Evolutionary conservation across 92 coral and sea anemone species (phyloP).

Genomic region (Epizoanthus scotinus): DNA sequence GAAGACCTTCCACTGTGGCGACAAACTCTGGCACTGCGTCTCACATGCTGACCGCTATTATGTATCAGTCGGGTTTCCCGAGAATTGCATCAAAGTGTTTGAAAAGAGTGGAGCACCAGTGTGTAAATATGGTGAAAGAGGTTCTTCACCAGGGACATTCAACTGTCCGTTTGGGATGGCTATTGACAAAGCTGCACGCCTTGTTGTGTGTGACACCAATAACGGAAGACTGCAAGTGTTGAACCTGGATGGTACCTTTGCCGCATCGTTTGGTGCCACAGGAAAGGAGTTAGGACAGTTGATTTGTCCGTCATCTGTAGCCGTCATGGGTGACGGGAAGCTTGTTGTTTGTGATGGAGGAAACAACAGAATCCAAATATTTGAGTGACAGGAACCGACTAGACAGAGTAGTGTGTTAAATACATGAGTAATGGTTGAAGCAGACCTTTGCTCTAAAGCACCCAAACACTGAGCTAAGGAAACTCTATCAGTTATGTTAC

Average conservation of each 20-base stretch:
- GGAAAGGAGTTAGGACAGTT: constrained; percentile 11
- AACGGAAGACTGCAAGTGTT: constrained; percentile 29
- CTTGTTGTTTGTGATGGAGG: constrained; percentile 10
- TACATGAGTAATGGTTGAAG: too few relatives aligned
- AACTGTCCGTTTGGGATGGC: not conserved
- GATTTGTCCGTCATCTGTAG: constrained; percentile 5
- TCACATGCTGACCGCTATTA: not conserved
- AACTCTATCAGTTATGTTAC: too few relatives aligned
- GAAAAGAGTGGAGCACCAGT: constrained; percentile 2
- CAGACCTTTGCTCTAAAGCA: too few relatives aligned
- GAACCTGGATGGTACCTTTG: constrained; percentile 26
- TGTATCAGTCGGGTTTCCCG: not conserved
- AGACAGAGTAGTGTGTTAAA: not conserved
- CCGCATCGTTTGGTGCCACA: not conserved
- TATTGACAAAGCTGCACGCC: constrained; percentile 27
- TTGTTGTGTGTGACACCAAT: constrained; percentile 23
- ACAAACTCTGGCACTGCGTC: not conserved
- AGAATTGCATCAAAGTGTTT: constrained; percentile 30
- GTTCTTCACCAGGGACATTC: not conserved
- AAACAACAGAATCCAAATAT: constrained; percentile 11
- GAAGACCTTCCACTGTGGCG: not conserved
- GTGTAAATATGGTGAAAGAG: not conserved
- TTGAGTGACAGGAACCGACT: constrained; percentile 1
- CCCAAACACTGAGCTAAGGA: too few relatives aligned
- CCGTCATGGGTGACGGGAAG: constrained; percentile 29